Base-by-base conservation (phyloP, 2,113 vertebrate genomes). In the Capra hircus region DNA sequence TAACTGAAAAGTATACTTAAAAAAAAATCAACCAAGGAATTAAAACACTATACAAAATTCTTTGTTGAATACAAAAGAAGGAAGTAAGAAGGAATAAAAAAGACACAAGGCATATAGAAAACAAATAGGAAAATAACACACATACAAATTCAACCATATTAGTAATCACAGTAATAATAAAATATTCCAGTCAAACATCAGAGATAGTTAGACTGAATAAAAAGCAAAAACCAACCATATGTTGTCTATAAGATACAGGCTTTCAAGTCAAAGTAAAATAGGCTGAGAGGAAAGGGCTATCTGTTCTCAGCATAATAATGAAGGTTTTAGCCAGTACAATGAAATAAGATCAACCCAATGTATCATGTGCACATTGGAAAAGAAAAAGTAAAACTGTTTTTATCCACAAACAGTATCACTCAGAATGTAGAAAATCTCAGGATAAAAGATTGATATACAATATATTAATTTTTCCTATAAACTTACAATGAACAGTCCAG, bases 361-460 rank as follows among this genome's bases (percentile, higher is more conserved):
- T 48, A 71, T 43, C 81, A 25, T 36, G 60, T 7, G 30, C 8
- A 28, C 8, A 25, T 28, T 93, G 33, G 71, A 77, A 78, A 93
- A 92, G 12, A 62, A 90, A 78, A 88, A 25, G 10, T 57, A 90
- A 64, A 95, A 52, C 5, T 45, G 48, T 36, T 48, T 60, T 40
- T 80, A 83, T 45, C 64, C 77, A 84, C 11, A 80, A 19, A 94
- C 2, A 71, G 57, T 9, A 81, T 53, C 12, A 67, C 43, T 33
- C 10, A 48, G 17, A 62, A 90, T 59, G 12, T 45, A 95, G 40
- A 93, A 80, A 60, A 87, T 93, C 64, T 94, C 50, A 91, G 50
- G 59, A 88, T 67, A 95, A 91, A 96, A 91, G 64, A 80, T 67
- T 30, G 45, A 59, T 67, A 90, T 25, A 91, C 8, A 96, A 88